Percentiles rank a stretch among this genome's conserved stretches.
phyloP scores from a whole-genome alignment of 35 echinoderm and acorn worm genomes.

The Patiria miniata region DNA sequence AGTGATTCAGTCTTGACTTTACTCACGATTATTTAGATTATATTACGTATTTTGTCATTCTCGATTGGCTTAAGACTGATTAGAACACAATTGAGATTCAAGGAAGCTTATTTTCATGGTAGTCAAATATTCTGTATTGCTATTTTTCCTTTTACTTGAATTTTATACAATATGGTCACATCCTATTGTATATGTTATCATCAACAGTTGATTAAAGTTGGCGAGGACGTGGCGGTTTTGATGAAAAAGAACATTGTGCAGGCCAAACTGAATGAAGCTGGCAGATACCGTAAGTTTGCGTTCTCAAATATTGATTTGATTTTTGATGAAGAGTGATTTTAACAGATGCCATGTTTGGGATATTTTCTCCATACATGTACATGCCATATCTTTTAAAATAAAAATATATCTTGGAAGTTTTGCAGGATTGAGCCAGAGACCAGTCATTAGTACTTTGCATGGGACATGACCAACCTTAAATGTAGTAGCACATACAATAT shows the following conservation, averaged over 20 bases:
- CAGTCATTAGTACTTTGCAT: too few species aligned
- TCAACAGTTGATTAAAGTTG: slow-evolving; percentile 45
- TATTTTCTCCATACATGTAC: not conserved
- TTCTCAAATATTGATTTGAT: not conserved
- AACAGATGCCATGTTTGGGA: not conserved
- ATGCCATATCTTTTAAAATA: not conserved
- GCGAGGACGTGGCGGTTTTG: slow-evolving; percentile 35
- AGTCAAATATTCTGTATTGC: not conserved
- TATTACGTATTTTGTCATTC: too few species aligned
- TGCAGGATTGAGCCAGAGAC: too few species aligned
- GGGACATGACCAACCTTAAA: too few species aligned
- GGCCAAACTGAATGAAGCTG: slow-evolving; percentile 30
- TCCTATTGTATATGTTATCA: not conserved
- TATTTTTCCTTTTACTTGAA: not conserved
- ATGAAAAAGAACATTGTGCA: slow-evolving; percentile 46
- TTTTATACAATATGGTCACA: not conserved
- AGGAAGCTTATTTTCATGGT: too few species aligned
- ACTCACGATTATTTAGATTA: too few species aligned
- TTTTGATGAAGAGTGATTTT: not conserved
- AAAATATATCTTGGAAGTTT: not conserved
- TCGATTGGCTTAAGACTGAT: too few species aligned
- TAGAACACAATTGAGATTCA: too few species aligned
- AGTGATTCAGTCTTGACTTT: too few species aligned
- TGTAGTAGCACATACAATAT: too few species aligned
- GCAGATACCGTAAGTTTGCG: slow-evolving; percentile 21